Base-by-base conservation (phyloP, 2,888 invertebrate genomes). In the Cybosia mesomella region DNA sequence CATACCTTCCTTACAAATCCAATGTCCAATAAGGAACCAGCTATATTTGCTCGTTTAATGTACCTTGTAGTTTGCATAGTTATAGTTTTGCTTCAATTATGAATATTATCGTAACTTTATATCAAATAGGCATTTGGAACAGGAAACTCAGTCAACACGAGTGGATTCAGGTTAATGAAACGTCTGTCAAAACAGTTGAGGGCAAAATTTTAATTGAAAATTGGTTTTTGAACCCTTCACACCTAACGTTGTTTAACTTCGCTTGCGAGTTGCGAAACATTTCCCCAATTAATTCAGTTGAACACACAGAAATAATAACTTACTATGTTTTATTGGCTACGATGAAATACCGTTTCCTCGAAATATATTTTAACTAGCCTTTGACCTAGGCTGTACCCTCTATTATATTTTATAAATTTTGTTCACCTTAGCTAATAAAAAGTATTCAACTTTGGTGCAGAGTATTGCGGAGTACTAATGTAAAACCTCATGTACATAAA, bases 111-210 rank as follows among this genome's bases (percentile, higher is more conserved):
- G 64, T 67, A 70, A 77, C 65, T 69, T 71, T 73, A 70, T 53
- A 71, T 55, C 60, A 72, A 62, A 64, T 64, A 57, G 67, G 68
- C 73, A 70, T 67, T 73, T 24, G 63, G 66, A 66, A 63, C 57
- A 71, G 76, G 74, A 79, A 82, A 81, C 77, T 67, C 75, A 69
- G 73, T 70, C 75, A 70, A 81, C 79, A 70, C 74, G 74, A 87
- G 84, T 84, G 86, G 83, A 92, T 91, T 84, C 89, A 85, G 93
- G 93, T 91, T 93, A 94, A 94, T 94, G 92, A 93, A 94, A 93
- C 80, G 93, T 93, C 94, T 90, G 90, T 94, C 93, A 93, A 90
- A 90, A 89, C 83, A 83, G 83, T 81, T 76, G 85, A 82, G 84
- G 82, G 83, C 79, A 82, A 67, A 89, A 90, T 88, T 92, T 92